phyloP scores from a whole-genome alignment of 92 coral and sea anemone species.

The Metridium senile region DNA sequence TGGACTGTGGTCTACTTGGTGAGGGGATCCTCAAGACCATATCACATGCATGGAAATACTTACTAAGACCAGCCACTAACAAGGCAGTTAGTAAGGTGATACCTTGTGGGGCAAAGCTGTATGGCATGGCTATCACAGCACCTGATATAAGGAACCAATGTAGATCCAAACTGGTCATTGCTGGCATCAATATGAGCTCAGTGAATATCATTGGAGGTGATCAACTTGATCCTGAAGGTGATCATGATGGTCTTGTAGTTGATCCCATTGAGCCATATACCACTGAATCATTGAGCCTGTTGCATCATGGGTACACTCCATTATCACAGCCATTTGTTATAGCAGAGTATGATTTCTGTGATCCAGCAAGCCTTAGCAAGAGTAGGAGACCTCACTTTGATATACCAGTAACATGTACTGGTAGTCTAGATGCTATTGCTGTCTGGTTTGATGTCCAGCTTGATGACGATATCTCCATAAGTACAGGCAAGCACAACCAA shows the following conservation, averaged over 20 bases:
- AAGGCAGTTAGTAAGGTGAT: conserved; percentile 47
- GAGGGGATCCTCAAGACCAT: conserved; percentile 91
- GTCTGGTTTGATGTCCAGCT: conserved; percentile 91
- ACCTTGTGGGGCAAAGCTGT: conserved; percentile 82
- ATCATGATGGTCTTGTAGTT: conserved; percentile 16
- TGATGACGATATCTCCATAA: conserved; percentile 67
- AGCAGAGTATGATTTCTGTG: conserved; percentile 69
- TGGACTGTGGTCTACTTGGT: conserved; percentile 97
- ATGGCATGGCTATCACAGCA: conserved; percentile 75
- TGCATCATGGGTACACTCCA: conserved; percentile 54
- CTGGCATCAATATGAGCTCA: conserved; percentile 55
- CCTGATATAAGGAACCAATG: conserved; percentile 71
- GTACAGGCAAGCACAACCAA: conserved; percentile 31
- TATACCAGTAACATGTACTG: conserved; percentile 50
- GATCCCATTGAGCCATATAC: conserved; percentile 82
- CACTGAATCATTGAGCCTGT: conserved; percentile 71
- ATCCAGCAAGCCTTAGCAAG: conserved; percentile 54
- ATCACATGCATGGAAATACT: conserved; percentile 77
- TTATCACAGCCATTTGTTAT: conserved; percentile 67
- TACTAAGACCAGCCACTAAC: conserved; percentile 40
- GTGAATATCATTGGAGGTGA: conserved; percentile 82
- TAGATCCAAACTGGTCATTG: conserved; percentile 35
- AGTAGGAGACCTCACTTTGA: conserved; percentile 38
- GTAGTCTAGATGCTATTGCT: conserved; percentile 85
- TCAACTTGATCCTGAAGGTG: conserved; percentile 36